Evolutionary conservation across 2,797 vertebrate species (phyloP).

Genomic region (Cynodonichthys magdalenae): DNA sequence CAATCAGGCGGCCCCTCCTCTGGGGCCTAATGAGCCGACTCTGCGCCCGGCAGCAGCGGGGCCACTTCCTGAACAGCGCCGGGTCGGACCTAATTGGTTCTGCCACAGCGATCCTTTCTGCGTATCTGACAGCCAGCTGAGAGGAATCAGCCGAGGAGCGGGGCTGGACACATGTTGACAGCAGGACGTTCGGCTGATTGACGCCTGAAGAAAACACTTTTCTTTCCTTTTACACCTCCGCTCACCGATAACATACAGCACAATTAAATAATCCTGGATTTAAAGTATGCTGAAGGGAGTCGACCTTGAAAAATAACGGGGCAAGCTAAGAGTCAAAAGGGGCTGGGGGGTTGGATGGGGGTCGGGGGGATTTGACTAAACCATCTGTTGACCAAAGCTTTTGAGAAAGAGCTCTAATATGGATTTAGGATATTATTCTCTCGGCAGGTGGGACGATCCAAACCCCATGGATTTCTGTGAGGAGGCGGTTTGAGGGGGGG

Average conservation of each 20-base stretch:
- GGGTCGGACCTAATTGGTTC: conserved; percentile 71
- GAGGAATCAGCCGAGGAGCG: conserved; percentile 60
- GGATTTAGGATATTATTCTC: conserved; percentile 84
- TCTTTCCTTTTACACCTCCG: no score
- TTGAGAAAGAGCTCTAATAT: conserved; percentile 82
- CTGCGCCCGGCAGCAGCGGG: conserved; percentile 70
- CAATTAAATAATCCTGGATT: neutral
- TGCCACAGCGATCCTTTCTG: conserved; percentile 65
- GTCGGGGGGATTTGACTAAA: conserved; percentile 79
- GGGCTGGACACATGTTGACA: conserved; percentile 66
- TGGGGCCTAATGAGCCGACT: conserved; percentile 74
- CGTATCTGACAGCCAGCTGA: conserved; percentile 67
- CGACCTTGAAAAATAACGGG: conserved; percentile 22
- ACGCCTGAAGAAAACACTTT: conserved; percentile 15
- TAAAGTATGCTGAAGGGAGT: neutral
- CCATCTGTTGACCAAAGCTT: conserved; percentile 84
- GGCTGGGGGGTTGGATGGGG: conserved; percentile 53
- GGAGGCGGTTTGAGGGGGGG: conserved; percentile 34
- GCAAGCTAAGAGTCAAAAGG: conserved; percentile 70
- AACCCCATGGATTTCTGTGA: conserved; percentile 66
- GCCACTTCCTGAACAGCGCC: conserved; percentile 68
- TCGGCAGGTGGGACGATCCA: conserved; percentile 81
- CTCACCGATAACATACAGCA: no score
- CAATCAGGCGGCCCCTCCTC: conserved; percentile 76
- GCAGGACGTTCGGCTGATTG: conserved; percentile 33